Evolutionary conservation across 2,113 vertebrate species (phyloP).

Genomic region (Balaenoptera acutorostrata): DNA sequence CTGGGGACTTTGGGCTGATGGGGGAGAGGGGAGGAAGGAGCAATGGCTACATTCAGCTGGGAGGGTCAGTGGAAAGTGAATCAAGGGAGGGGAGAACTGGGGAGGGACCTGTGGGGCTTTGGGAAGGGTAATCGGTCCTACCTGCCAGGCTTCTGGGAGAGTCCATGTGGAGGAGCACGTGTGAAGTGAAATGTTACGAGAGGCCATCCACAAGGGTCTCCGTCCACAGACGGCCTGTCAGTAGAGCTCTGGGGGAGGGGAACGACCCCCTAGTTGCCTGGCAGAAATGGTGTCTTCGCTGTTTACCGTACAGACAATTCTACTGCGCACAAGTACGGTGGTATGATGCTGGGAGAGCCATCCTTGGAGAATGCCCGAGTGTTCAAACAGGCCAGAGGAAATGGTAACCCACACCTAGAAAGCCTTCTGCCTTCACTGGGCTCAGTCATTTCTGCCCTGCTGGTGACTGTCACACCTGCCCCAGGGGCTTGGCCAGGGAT

Average conservation of each 20-base stretch:
- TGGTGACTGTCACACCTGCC: not conserved
- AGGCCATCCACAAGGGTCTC: not conserved
- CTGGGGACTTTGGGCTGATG: not conserved
- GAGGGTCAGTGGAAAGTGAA: not conserved
- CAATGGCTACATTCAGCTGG: not conserved
- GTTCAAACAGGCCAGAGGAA: not conserved
- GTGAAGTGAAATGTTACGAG: not conserved
- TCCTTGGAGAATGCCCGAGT: not conserved
- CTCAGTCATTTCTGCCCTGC: not conserved
- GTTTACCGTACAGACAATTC: not conserved
- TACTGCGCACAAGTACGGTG: not conserved
- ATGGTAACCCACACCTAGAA: not conserved
- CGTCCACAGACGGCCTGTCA: fast-evolving
- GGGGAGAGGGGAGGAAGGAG: not conserved
- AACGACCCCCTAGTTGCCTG: not conserved
- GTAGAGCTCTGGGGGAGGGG: not conserved
- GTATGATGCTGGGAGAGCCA: not conserved
- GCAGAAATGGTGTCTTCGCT: not conserved
- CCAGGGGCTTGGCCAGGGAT: not conserved
- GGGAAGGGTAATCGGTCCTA: not conserved
- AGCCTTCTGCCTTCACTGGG: not conserved
- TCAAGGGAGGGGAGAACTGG: fast-evolving
- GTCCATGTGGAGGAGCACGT: not conserved
- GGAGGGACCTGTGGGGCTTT: not conserved
- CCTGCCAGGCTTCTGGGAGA: not conserved